A percentile compares a stretch with the other conserved stretches of the same genome.
Conservation (phyloP, 2,888 invertebrate species). For the Cerceris rybyensis region DNA sequence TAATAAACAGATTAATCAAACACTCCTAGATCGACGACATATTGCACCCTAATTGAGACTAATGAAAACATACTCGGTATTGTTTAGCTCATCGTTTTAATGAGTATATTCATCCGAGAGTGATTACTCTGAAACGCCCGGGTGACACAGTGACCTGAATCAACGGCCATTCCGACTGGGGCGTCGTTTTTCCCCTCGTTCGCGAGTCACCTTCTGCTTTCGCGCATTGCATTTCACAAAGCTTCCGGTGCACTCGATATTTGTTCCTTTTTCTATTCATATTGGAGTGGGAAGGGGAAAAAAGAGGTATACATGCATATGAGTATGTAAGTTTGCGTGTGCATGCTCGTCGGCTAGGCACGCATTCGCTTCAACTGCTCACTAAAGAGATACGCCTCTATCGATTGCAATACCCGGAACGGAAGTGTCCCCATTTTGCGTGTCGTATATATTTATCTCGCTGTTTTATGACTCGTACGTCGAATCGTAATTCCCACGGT, state of each 20-base stretch:
- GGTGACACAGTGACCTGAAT: constrained; percentile 62
- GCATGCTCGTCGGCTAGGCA: constrained; percentile 2
- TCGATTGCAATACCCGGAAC: constrained; percentile 27
- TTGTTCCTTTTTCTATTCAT: constrained; percentile 24
- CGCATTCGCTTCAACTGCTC: constrained; percentile 13
- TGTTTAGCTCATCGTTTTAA: constrained; percentile 2
- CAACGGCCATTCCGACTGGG: constrained; percentile 47
- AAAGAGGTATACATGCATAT: no score
- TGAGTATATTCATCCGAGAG: constrained; percentile 48
- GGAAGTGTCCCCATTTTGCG: not conserved
- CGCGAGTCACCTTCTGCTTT: constrained; percentile 43
- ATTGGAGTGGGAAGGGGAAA: not conserved
- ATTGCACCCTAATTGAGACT: no score
- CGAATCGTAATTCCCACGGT: not conserved
- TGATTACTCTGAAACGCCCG: constrained; percentile 65
- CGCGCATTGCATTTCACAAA: constrained; percentile 38
- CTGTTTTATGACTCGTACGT: not conserved
- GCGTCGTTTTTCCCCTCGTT: constrained; percentile 57
- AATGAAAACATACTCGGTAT: not conserved
- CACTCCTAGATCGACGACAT: no score
- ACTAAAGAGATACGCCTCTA: constrained; percentile 11
- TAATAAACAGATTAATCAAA: no score
- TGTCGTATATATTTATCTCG: not conserved
- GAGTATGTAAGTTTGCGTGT: not conserved
- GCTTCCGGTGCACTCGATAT: constrained; percentile 36